phyloP scores from a whole-genome alignment of 1,140 invertebrate species.

The Ectropis grisescens region DNA sequence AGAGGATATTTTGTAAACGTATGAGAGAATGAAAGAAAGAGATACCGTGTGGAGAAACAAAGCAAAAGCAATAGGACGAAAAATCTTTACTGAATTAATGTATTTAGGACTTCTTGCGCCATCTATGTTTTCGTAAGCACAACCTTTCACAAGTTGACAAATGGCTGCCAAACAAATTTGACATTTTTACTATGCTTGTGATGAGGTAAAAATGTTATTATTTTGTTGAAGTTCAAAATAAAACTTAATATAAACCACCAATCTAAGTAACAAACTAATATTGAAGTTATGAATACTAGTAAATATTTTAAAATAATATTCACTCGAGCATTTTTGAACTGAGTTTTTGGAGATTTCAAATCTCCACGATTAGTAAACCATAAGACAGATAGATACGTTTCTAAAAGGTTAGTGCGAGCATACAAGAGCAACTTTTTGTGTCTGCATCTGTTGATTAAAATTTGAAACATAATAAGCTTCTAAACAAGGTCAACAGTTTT shows the following conservation, averaged over 20 bases:
- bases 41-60: no score
- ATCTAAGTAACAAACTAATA: no score
- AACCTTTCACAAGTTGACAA: slow-evolving; percentile 3
- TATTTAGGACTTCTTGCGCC: slow-evolving; percentile 44
- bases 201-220: slow-evolving; percentile 6
- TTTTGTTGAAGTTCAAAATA: no score
- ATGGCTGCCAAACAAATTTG: slow-evolving; percentile 11
- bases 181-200: slow-evolving; percentile 18
- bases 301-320: no score
- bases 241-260: no score
- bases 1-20: not conserved
- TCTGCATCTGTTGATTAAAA: slow-evolving; percentile 71
- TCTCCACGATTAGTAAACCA: no score
- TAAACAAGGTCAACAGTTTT: slow-evolving; percentile 72
- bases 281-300: not conserved
- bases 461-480: slow-evolving; percentile 71
- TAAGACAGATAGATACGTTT: slow-evolving; percentile 11
- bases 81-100: slow-evolving; percentile 27
- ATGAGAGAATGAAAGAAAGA: slow-evolving; percentile 9
- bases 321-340: slow-evolving; percentile 3
- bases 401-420: slow-evolving; percentile 34
- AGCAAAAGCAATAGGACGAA: slow-evolving; percentile 11
- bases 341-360: no score
- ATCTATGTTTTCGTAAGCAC: slow-evolving; percentile 26
- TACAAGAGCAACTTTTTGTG: slow-evolving; percentile 60